Evolutionary conservation across 2,113 vertebrate species (phyloP).

Genomic region (Hippocampus mohnikei): DNA sequence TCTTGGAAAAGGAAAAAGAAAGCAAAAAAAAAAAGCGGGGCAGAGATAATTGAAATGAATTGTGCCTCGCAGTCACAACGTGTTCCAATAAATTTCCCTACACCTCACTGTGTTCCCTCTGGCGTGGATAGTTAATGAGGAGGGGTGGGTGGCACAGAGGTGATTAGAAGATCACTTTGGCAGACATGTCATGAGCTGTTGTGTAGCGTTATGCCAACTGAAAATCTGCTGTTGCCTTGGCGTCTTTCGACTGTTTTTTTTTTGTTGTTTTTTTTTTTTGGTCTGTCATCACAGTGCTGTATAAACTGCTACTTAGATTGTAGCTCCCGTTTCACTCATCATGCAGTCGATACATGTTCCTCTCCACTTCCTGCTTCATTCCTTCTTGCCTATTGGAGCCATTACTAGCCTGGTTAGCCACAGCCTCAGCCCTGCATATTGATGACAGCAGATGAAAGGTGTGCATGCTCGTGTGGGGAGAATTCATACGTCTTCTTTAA

Average conservation of each 20-base stretch:
- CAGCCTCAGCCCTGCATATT: conserved; percentile 35
- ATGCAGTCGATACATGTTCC: conserved; percentile 3
- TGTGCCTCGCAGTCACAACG: conserved; percentile 1
- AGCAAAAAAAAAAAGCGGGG: not conserved
- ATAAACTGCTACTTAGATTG: not conserved
- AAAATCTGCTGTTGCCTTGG: not conserved
- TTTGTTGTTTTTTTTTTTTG: not conserved
- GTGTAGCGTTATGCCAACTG: not conserved
- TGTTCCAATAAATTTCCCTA: conserved; percentile 20
- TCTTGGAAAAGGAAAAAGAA: not conserved
- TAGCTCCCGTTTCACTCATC: not conserved
- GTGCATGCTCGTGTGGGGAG: conserved; percentile 3
- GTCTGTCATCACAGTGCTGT: not conserved
- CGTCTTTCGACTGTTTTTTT: not conserved
- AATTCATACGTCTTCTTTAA: conserved; percentile 5
- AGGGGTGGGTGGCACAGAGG: conserved; percentile 26
- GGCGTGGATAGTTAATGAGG: conserved; percentile 1
- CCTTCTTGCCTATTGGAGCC: conserved; percentile 22
- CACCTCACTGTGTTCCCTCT: conserved; percentile 15
- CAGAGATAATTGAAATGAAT: conserved; percentile 35
- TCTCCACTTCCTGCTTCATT: conserved; percentile 11
- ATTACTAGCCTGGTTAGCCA: conserved; percentile 58
- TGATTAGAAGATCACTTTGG: conserved; percentile 28
- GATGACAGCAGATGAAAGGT: conserved; percentile 37
- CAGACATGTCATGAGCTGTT: not conserved